Percentiles rank a stretch among this genome's conserved stretches.
These are phyloP conservation scores for Danaus chrysippus DNA, from an alignment of 2,888 invertebrate genomes.

Conservation along the genomic window DNA sequence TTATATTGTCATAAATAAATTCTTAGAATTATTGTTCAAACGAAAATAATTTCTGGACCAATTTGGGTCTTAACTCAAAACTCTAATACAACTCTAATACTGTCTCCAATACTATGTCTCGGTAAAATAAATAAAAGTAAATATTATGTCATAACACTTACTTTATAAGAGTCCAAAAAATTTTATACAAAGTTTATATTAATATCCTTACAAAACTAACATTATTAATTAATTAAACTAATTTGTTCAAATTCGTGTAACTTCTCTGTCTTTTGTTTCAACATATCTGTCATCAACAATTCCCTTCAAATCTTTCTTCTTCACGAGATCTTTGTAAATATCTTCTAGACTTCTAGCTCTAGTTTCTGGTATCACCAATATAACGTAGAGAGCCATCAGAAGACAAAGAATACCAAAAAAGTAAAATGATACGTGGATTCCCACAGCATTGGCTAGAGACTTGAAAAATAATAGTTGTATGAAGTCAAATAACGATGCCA, in stretches of 20 bases:
- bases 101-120: no score
- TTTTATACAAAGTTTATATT: neutral
- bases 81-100: no score
- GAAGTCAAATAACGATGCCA: conserved; percentile 48
- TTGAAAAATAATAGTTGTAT: conserved; percentile 62
- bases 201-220: neutral
- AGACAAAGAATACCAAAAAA: conserved; percentile 54
- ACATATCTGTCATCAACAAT: neutral
- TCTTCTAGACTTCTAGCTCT: conserved; percentile 51
- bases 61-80: no score
- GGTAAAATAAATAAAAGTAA: no score
- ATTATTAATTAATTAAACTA: neutral
- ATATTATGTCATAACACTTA: no score
- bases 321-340: conserved; percentile 47
- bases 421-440: conserved; percentile 55
- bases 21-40: no score
- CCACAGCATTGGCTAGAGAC: conserved; percentile 49
- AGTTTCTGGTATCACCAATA: conserved; percentile 56
- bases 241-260: neutral
- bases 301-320: conserved; percentile 9
- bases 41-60: no score
- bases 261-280: conserved; percentile 1
- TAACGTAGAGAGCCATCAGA: conserved; percentile 44
- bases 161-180: no score
- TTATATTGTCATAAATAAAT: no score